Base-by-base conservation (phyloP, 2,797 vertebrate species). In the Platyrinchus mystaceus region DNA sequence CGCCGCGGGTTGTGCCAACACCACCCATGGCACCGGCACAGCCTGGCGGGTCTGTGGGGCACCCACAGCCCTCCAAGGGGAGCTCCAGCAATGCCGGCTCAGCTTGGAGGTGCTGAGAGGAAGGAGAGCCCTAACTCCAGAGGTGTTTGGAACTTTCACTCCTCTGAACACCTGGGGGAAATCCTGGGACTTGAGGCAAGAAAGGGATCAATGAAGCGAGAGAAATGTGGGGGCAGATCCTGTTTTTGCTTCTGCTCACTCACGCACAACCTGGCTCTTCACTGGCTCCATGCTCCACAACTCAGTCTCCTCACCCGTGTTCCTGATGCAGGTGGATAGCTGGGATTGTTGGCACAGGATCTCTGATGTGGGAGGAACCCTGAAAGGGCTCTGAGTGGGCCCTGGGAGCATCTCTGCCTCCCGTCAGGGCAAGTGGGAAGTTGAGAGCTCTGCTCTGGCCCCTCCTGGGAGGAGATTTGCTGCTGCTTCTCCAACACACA, bases 1-100 rank as follows among this genome's bases (percentile, higher is more conserved):
- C 4, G 17, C 2, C 5, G 0, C 1, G 12, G 64, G 49, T 13
- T 23, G 24, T 1, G 24, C 68, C 23, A 37, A 47, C 55, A 19
- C 26, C n/a, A 18, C 15, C 10, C 3, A 4, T 36, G 14, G 23
- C 24, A 34, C 1, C n/a, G 39, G 68, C 52, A 7, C 32, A 28
- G 75, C 7, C 60, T 15, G 20, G 49, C 9, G 47, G 30, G 9
- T 10, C 50, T 12, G 49, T 6, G 49, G 60, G 30, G 28, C 41
- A 17, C 6, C 30, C 14, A 15, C 30, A 14, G 32, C 37, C 30
- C 36, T 75, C 37, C 23, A 2, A 7, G 30, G 58, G 2, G 5
- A 84, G 66, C 80, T 66, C 71, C 34, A 53, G 6, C 8, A 7
- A 3, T 32, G 50, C 7, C 34, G 90, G 23, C 68, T 6, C 36